Evolutionary conservation across 2,888 invertebrate genomes (phyloP).

Genomic region (Tetrapedia diversipes): DNA sequence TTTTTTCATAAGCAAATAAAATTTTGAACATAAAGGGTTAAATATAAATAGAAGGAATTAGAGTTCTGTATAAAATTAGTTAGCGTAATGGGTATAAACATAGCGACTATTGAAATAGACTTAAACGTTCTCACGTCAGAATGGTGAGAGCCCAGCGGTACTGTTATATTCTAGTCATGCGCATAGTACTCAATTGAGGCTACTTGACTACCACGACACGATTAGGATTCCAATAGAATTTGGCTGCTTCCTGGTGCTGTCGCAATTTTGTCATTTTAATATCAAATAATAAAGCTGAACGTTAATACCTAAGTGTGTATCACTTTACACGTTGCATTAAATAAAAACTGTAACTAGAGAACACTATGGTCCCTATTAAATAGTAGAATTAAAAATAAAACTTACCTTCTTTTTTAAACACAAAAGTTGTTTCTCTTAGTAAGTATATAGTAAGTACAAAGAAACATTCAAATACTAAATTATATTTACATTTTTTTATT

Average conservation of each 20-base stretch:
- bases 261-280: constrained; percentile 4
- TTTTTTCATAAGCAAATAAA: no score
- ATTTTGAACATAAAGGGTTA: no score
- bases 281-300: constrained; percentile 5
- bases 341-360: neutral
- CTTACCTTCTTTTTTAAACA: neutral
- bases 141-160: constrained; percentile 14
- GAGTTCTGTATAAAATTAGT: no score
- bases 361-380: neutral
- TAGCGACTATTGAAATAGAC: neutral
- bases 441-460: no score
- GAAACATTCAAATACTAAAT: no score
- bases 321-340: neutral
- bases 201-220: constrained; percentile 25
- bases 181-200: constrained; percentile 15
- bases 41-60: no score
- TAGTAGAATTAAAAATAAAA: neutral
- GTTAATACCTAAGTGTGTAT: neutral
- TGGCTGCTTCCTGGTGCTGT: constrained; percentile 16
- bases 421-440: no score
- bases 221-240: constrained; percentile 35
- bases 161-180: constrained; percentile 27
- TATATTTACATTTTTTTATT: no score
- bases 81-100: no score
- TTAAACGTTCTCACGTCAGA: neutral